Evolutionary conservation across 2,113 vertebrate species (phyloP), one percentile per base, ranked within the genome.

Genomic region (Ranitomeya imitator): DNA sequence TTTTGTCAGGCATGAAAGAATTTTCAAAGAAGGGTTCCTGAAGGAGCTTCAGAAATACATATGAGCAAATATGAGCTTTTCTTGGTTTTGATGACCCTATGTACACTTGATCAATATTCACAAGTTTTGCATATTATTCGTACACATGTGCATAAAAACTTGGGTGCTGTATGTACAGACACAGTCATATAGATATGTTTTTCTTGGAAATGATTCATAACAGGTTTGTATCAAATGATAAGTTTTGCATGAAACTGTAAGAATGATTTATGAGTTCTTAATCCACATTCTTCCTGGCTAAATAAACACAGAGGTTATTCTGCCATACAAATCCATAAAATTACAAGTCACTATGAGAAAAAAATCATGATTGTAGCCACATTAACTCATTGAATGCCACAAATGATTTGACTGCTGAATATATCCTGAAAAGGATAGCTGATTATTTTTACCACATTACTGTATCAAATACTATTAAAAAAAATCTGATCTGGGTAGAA

Each of bases 261-360:
- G 87, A 89, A 89, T 89, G 87, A 89, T 89, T 89, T 89, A 89
- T 89, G 87, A 85, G 87, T 79, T 89, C 87, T 73, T 89, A 89
- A 89, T 89, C 87, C 87, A 89, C 87, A 89, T 89, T 89, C 87
- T 84, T 89, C 74, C 82, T 85, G 73, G 87, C 82, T 89, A 89
- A 84, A 89, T 89, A 89, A 89, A 89, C 87, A 89, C 80, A 76
- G 54, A 89, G 61, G 61, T 85, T 89, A 78, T 83, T 81, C 87
- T 85, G 73, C 87, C 85, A 74, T 89, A 85, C 60, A 85, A 21
- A 84, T 60, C 82, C 73, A 69, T 89, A 65, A 85, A 89, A 79
- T 79, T 89, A 84, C 73, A 89, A 78, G 69, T 65, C 45, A 84
- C n/a, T 65, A 51, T 18, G 84, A 54, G 31, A 77, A 67, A 31